Conservation (phyloP, 1,140 invertebrate species). For the Tribolium madens region DNA sequence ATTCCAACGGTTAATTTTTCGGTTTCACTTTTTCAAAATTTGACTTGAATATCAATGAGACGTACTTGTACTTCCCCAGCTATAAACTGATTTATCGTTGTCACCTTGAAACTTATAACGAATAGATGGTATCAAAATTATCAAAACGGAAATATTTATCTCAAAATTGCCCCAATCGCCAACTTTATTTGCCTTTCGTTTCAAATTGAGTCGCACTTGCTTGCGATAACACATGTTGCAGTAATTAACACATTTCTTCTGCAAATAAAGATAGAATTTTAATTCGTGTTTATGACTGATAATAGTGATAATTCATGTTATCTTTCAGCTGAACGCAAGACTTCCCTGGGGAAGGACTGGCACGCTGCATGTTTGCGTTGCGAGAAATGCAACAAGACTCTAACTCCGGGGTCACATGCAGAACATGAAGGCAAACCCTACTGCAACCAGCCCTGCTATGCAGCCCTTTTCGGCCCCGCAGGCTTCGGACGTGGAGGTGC, state of each 20-base stretch:
- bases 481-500: constrained; percentile 68
- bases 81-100: neutral
- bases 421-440: constrained; percentile 85
- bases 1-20: neutral
- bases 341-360: constrained; percentile 85
- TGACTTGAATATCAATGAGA: neutral
- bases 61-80: neutral
- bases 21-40: neutral
- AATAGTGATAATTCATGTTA: constrained; percentile 34
- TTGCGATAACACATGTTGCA: neutral
- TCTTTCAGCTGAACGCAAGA: constrained; percentile 81
- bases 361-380: constrained; percentile 80
- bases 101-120: neutral
- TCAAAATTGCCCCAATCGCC: neutral
- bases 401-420: constrained; percentile 78
- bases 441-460: constrained; percentile 82
- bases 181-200: neutral
- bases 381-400: constrained; percentile 83
- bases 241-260: neutral
- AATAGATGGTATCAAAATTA: neutral
- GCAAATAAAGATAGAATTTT: constrained; percentile 19
- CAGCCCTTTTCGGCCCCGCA: constrained; percentile 77
- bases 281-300: neutral
- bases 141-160: neutral
- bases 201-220: no score